A percentile compares a stretch with the other conserved stretches of the same genome.
Conservation (phyloP, 2,797 vertebrate species). For the Intellagama lesueurii region DNA sequence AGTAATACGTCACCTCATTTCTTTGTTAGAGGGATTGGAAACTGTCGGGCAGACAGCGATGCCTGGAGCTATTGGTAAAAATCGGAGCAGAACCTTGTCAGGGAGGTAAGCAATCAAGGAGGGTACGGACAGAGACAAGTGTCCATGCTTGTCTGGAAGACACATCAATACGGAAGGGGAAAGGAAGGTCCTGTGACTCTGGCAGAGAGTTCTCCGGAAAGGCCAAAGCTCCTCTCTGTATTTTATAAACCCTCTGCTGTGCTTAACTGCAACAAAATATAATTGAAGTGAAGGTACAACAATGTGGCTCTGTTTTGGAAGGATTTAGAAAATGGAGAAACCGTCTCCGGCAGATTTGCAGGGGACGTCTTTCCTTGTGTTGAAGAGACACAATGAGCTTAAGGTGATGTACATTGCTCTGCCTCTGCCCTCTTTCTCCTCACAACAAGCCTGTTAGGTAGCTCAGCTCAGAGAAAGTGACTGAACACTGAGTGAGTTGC, state of each 20-base stretch:
- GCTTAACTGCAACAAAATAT: conserved; percentile 51
- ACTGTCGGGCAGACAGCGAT: conserved; percentile 73
- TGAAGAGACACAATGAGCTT: no score
- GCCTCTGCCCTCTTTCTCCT: no score
- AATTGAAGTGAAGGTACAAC: background rate
- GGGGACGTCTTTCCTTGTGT: no score
- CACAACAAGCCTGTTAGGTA: no score
- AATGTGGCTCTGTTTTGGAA: no score
- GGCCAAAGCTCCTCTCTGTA: background rate
- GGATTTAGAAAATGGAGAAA: no score
- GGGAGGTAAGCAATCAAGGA: conserved; percentile 63
- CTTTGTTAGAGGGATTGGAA: conserved; percentile 70
- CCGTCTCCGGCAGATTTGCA: no score
- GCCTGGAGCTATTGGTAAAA: conserved; percentile 67
- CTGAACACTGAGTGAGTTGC: no score
- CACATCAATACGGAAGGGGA: conserved; percentile 45
- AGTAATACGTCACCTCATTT: conserved; percentile 75
- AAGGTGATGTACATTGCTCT: no score
- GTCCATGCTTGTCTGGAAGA: conserved; percentile 53
- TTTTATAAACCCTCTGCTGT: conserved; percentile 40
- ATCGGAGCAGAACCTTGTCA: conserved; percentile 63
- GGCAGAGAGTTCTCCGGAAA: conserved; percentile 2
- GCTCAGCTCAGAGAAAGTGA: no score
- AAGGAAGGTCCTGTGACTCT: background rate
- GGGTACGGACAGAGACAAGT: conserved; percentile 52